Evolutionary conservation across 2,113 vertebrate species (phyloP).

Genomic region (Neodontobutis hainanensis): DNA sequence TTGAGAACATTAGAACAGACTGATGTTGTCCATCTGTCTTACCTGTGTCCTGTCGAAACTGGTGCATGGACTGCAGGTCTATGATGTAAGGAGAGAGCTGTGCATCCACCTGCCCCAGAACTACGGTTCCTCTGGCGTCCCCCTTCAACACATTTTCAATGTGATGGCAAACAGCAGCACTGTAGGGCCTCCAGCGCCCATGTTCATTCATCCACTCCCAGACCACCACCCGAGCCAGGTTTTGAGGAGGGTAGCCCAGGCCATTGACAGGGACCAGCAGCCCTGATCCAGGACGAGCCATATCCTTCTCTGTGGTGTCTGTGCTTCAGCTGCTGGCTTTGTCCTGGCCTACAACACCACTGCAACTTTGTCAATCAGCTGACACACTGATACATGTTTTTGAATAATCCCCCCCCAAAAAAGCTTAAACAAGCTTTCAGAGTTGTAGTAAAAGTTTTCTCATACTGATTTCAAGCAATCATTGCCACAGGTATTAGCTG

Average conservation of each 20-base stretch:
- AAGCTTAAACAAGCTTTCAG: slow-evolving; percentile 42
- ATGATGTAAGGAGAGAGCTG: slow-evolving; percentile 93
- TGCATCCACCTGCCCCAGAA: slow-evolving; percentile 90
- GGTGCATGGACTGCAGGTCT: slow-evolving; percentile 97
- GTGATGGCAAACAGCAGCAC: slow-evolving; percentile 91
- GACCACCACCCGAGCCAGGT: slow-evolving; percentile 92
- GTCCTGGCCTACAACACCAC: slow-evolving; percentile 53
- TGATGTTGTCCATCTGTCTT: slow-evolving; percentile 49
- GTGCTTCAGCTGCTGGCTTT: slow-evolving; percentile 32
- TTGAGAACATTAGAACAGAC: not conserved
- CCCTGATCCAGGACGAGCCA: slow-evolving; percentile 78
- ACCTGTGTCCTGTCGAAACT: slow-evolving; percentile 98
- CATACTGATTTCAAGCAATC: slow-evolving; percentile 48
- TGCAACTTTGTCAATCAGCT: slow-evolving; percentile 60
- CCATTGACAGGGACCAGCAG: slow-evolving; percentile 71
- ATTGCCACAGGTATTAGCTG: slow-evolving; percentile 48
- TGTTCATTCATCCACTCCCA: slow-evolving; percentile 98
- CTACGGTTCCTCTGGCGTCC: slow-evolving; percentile 86
- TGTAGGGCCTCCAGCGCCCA: slow-evolving; percentile 93
- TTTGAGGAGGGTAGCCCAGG: slow-evolving; percentile 89
- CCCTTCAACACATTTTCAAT: slow-evolving; percentile 93
- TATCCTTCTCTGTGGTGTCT: slow-evolving; percentile 48
- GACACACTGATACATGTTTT: slow-evolving; percentile 48
- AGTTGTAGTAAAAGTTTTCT: slow-evolving; percentile 42
- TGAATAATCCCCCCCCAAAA: slow-evolving; percentile 28